phyloP scores from a whole-genome alignment of 2,113 vertebrate genomes.

The Rattus rattus region DNA sequence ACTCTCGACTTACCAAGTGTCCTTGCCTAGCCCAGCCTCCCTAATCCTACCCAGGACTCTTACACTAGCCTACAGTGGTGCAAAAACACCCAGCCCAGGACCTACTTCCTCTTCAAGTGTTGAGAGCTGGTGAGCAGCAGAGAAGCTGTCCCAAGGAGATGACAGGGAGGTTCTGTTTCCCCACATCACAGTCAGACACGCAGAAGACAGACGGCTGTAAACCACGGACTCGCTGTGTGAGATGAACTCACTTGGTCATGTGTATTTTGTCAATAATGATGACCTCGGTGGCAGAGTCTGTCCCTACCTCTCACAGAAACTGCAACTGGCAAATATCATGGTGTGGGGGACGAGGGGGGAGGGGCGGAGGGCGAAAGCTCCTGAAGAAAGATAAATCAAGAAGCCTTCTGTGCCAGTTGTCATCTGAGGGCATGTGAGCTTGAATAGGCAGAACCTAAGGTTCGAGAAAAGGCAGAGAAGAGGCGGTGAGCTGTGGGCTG shows the following conservation, averaged over 20 bases:
- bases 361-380: not conserved
- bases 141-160: not conserved
- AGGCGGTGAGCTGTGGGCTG: not conserved
- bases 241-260: not conserved
- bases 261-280: not conserved
- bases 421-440: accelerated
- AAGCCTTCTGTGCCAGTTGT: not conserved
- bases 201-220: not conserved
- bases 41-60: not conserved
- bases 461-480: not conserved
- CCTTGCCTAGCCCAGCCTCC: not conserved
- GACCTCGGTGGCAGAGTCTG: not conserved
- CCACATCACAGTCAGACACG: not conserved
- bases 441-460: not conserved
- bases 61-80: not conserved
- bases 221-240: not conserved
- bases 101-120: not conserved
- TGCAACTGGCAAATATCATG: not conserved
- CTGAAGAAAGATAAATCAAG: not conserved
- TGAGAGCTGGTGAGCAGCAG: accelerated
- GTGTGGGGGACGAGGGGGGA: not conserved
- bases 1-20: not conserved
- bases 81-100: not conserved
- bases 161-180: too few species aligned
- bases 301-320: not conserved